phyloP scores from a whole-genome alignment of 2,888 invertebrate species.

The Geotrupes spiniger region DNA sequence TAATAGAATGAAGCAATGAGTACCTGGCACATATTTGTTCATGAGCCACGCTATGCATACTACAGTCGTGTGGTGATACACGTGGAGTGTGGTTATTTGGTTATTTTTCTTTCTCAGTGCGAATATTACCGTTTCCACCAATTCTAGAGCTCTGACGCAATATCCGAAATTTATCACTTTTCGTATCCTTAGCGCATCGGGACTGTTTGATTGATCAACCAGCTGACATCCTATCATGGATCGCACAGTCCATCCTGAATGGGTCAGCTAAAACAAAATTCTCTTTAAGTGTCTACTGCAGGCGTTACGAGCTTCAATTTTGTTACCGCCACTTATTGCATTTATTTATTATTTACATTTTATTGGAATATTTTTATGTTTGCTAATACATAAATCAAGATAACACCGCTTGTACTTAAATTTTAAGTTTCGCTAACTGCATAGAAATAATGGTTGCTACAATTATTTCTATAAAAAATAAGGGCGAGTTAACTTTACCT shows the following conservation, averaged over 20 bases:
- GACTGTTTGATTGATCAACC: constrained; percentile 57
- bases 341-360: too few relatives aligned
- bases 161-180: constrained; percentile 32
- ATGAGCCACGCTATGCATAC: constrained; percentile 60
- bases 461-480: too few relatives aligned
- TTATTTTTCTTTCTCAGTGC: constrained; percentile 67
- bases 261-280: constrained; percentile 53
- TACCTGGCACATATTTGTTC: constrained; percentile 66
- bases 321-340: too few relatives aligned
- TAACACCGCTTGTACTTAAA: too few relatives aligned
- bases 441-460: too few relatives aligned
- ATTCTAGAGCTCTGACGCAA: constrained; percentile 58
- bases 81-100: constrained; percentile 69
- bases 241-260: constrained; percentile 61
- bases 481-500: too few relatives aligned
- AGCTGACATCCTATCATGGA: constrained; percentile 54
- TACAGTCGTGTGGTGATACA: constrained; percentile 70
- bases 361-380: too few relatives aligned
- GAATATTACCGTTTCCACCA: constrained; percentile 70
- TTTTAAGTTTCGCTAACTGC: too few relatives aligned
- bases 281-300: too few relatives aligned
- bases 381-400: too few relatives aligned
- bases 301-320: too few relatives aligned
- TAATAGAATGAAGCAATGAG: constrained; percentile 26
- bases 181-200: constrained; percentile 56